Base-by-base conservation (phyloP, 1,140 invertebrate species). In the Mycetomoellerius zeteki region DNA sequence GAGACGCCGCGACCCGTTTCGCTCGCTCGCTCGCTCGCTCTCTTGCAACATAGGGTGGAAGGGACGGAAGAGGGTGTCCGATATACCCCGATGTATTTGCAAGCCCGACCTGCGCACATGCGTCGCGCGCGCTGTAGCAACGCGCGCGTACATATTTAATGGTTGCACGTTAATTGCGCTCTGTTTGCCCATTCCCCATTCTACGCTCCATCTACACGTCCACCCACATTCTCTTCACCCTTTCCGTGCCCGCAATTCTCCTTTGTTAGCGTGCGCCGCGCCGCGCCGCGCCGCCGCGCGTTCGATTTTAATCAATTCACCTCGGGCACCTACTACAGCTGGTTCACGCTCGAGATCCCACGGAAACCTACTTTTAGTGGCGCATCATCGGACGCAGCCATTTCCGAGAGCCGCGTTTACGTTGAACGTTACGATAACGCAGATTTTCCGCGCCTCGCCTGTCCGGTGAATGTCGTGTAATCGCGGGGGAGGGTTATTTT, bases 301-400 rank as follows among this genome's bases (percentile, higher is more conserved):
- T 94, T 93, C 93, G 89, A 93, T 94, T 94, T 94, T 93, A 92
- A 94, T 94, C 92, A 94, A 93, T 94, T 94, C 92, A 93, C 91
- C 88, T 92, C 89, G 89, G 88, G 84, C 75, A 90, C 87, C 78
- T 89, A 50, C 78, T 89, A 69, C 65, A 93, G 80, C 58, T 93
- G 88, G 93, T 89, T 89, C 62, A 90, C 89, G 77, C 64, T 94
- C 91, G 92, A 91, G 92, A 92, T 89, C 89, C 82, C 62, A 58
- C 80, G 60, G 77, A 64, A 85, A 85, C 52, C 71, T 86, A 86
- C 64, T 89, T 90, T 86, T 47, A 43, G 12, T 21, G 12, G 65
- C 69, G 80, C 67, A 73, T 84, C 80, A 84, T 60, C 64, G 64
- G 56, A 37, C 24, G 30, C 60, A 47, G 58, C 62, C 77, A 50